Evolutionary conservation across 2,888 invertebrate species (phyloP).

Genomic region (Ptycholaimellus sp.): DNA sequence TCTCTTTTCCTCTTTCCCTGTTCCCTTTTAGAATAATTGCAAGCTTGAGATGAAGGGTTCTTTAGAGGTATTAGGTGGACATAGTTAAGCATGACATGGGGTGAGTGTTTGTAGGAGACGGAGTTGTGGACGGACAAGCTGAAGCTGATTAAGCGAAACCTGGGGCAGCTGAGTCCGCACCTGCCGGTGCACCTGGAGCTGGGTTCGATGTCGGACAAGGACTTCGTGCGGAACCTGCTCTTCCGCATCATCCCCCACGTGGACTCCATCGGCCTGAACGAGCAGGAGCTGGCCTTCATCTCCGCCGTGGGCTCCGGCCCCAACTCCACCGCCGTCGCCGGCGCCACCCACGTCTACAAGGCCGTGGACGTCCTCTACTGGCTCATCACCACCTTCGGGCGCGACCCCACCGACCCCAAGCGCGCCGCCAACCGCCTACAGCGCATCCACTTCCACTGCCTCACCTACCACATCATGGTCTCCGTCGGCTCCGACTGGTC

Average conservation of each 20-base stretch:
- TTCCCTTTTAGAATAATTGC: too few relatives aligned
- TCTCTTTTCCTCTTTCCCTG: too few relatives aligned
- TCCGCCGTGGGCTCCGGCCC: constrained; percentile 27
- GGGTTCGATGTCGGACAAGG: constrained; percentile 28
- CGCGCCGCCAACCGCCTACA: constrained; percentile 25
- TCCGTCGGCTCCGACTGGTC: constrained; percentile 26
- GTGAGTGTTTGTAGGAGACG: constrained; percentile 9
- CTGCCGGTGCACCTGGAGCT: constrained; percentile 30
- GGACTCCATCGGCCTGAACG: constrained; percentile 30
- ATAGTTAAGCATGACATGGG: background rate
- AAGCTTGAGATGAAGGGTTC: too few relatives aligned
- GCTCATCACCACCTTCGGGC: constrained; percentile 28
- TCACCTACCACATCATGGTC: constrained; percentile 31
- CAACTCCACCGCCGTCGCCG: constrained; percentile 22
- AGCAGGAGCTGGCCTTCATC: constrained; percentile 30
- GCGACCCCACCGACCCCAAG: constrained; percentile 19
- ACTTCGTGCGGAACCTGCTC: constrained; percentile 25
- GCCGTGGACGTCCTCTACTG: constrained; percentile 31
- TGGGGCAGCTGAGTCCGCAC: constrained; percentile 22
- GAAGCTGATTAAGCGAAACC: constrained; percentile 19
- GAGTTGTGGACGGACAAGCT: constrained; percentile 22
- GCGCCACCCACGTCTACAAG: constrained; percentile 28
- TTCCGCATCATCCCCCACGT: constrained; percentile 26
- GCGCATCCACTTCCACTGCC: constrained; percentile 31
- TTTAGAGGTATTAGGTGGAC: too few relatives aligned